Conservation (phyloP, 2,888 invertebrate species). For the Calliphora vomitoria region DNA sequence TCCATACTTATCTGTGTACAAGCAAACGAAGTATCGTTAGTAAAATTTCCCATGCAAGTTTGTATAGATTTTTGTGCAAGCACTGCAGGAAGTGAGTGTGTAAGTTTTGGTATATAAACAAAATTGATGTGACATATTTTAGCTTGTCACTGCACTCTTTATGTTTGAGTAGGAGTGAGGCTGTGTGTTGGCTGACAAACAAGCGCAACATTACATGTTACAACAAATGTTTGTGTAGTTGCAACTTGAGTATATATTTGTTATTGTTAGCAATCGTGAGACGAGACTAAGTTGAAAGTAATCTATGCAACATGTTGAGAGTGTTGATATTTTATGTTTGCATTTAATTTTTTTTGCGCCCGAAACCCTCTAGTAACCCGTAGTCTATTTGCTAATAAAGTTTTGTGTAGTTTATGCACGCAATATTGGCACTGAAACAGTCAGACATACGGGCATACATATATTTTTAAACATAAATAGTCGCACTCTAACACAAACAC, state of each 20-base stretch:
- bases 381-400: conserved; percentile 28
- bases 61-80: conserved; percentile 1
- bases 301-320: conserved; percentile 57
- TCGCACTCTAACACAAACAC: background rate
- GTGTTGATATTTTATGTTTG: conserved; percentile 61
- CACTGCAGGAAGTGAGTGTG: background rate
- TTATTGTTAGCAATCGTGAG: conserved; percentile 28
- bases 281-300: conserved; percentile 36
- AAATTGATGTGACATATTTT: conserved; percentile 41
- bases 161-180: background rate
- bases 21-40: conserved; percentile 19
- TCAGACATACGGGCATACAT: conserved; percentile 21
- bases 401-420: conserved; percentile 41
- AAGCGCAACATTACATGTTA: conserved; percentile 2
- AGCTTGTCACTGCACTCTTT: conserved; percentile 4
- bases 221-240: conserved; percentile 38
- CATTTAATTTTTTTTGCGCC: conserved; percentile 35
- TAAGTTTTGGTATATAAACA: conserved; percentile 1
- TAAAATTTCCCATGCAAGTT: conserved; percentile 15
- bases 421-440: conserved; percentile 27
- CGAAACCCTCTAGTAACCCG: background rate
- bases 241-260: conserved; percentile 29
- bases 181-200: conserved; percentile 10
- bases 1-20: background rate
- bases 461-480: background rate